Base-by-base conservation (phyloP, 2,113 vertebrate species). In the Perca flavescens region DNA sequence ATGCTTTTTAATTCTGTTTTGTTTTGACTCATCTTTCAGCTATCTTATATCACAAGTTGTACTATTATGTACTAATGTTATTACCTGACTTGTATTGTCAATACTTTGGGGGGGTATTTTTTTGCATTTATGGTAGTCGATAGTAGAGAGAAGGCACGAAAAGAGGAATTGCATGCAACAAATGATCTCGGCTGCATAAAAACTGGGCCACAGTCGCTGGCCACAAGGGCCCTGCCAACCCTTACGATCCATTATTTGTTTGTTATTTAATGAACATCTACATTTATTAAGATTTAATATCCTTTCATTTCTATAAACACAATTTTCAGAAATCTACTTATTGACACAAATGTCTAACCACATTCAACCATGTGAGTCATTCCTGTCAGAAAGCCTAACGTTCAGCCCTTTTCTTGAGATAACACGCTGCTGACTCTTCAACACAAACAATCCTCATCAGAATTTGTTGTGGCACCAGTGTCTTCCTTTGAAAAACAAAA, bases 401-500 rank as follows among this genome's bases (percentile, higher is more conserved):
- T n/a, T n/a, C 1, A 9, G 64, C 46, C 22, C 17, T 25, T n/a
- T 58, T 34, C 34, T 34, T 34, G 34, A 40, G 14, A 47, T 4
- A 49, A 49, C 43, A 49, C 15, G n/a, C n/a, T n/a, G 16, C 31
- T 12, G 21, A 53, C 50, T 36, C 19, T 69, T 53, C 31, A 14
- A n/a, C 19, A 28, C 10, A 47, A 47, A 31, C 5, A 28, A 11
- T 22, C 67, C 21, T 69, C 50, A 28, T 72, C 40, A 47, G 22
- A 43, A 57, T 21, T 12, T 17, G 2, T 11, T 11, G 21, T 16
- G 5, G 34, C 3, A 72, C 22, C 16, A 0, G 19, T 50, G 58
- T 52, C 58, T 52, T 54, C 62, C 25, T 73, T 73, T 52, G 14
- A 53, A 46, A 64, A 64, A 63, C 4, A 53, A 52, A 36, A 34